Percentiles rank a stretch among this genome's conserved stretches.
Conservation (phyloP, 2,113 vertebrate genomes). For the Rutilus rutilus region DNA sequence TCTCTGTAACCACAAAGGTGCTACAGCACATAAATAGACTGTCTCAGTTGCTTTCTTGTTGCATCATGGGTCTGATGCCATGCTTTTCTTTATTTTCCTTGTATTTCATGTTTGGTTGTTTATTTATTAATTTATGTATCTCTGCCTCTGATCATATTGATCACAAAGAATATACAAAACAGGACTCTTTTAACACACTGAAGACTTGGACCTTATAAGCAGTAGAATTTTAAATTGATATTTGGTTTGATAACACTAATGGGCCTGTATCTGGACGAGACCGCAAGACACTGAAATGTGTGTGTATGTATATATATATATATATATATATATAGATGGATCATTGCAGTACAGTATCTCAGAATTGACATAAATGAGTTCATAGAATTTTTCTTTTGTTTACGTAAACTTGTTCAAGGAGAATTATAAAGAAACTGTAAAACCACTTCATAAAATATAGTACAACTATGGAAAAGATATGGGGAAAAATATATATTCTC, state of each 20-base stretch:
- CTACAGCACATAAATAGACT: conserved; percentile 58
- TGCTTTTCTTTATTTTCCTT: conserved; percentile 52
- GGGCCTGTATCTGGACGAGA: no score
- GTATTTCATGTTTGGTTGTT: conserved; percentile 62
- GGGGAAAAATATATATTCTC: not conserved
- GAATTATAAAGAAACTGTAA: not conserved
- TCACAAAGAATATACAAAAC: conserved; percentile 75
- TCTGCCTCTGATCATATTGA: conserved; percentile 73
- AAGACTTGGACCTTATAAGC: no score
- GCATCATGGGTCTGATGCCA: conserved; percentile 75
- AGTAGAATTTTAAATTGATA: no score
- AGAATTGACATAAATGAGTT: not conserved
- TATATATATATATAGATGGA: no score
- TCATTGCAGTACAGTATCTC: not conserved
- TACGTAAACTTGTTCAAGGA: not conserved
- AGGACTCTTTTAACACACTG: conserved; percentile 56
- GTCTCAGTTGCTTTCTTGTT: conserved; percentile 77
- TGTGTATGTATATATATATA: no score
- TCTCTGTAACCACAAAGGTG: conserved; percentile 60
- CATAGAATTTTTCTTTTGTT: not conserved
- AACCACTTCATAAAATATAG: not conserved
- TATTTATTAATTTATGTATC: conserved; percentile 75
- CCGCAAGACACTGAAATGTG: no score
- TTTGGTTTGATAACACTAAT: no score
- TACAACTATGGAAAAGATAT: not conserved